phyloP scores from a whole-genome alignment of 2,888 invertebrate genomes.

The Ichneumoninae sp. region DNA sequence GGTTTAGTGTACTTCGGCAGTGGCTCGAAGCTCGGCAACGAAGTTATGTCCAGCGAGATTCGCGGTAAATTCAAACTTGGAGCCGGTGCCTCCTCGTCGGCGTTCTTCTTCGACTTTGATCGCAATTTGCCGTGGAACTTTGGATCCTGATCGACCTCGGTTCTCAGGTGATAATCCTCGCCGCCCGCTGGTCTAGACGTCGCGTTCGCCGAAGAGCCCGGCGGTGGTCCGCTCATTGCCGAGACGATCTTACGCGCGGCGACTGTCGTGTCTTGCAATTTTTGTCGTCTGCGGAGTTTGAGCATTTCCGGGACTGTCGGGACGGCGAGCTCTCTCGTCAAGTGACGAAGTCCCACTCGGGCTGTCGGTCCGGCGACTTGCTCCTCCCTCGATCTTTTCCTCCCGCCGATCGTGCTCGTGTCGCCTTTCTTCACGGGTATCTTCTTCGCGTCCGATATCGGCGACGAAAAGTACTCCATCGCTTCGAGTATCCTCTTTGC shows the following conservation, averaged over 20 bases:
- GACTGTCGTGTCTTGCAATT: slow-evolving; percentile 87
- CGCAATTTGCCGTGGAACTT: slow-evolving; percentile 84
- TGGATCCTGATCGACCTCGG: slow-evolving; percentile 76
- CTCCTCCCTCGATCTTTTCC: slow-evolving; percentile 72
- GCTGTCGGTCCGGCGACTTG: slow-evolving; percentile 72
- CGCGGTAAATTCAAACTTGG: slow-evolving; percentile 85
- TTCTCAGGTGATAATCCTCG: slow-evolving; percentile 78
- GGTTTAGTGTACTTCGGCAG: slow-evolving; percentile 79
- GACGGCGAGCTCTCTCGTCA: slow-evolving; percentile 86
- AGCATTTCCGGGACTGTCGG: slow-evolving; percentile 88
- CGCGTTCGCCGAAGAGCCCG: background rate
- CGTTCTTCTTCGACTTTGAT: slow-evolving; percentile 78
- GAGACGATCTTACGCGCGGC: slow-evolving; percentile 87
- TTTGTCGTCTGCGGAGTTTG: slow-evolving; percentile 86
- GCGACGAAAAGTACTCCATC: slow-evolving; percentile 93
- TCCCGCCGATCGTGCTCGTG: slow-evolving; percentile 67
- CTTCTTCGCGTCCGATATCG: slow-evolving; percentile 91
- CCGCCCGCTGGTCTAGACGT: slow-evolving; percentile 38
- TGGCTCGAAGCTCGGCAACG: slow-evolving; percentile 86
- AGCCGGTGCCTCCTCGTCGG: slow-evolving; percentile 83
- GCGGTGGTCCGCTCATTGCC: slow-evolving; percentile 74
- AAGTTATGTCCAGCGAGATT: slow-evolving; percentile 86
- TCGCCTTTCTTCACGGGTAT: slow-evolving; percentile 86
- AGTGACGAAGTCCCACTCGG: slow-evolving; percentile 80
- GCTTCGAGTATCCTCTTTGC: slow-evolving; percentile 92